A percentile compares a stretch with the other conserved stretches of the same genome.
These are phyloP conservation scores for Patella ulyssiponensis DNA, from an alignment of 2,888 invertebrate genomes.

Conservation along the genomic window DNA sequence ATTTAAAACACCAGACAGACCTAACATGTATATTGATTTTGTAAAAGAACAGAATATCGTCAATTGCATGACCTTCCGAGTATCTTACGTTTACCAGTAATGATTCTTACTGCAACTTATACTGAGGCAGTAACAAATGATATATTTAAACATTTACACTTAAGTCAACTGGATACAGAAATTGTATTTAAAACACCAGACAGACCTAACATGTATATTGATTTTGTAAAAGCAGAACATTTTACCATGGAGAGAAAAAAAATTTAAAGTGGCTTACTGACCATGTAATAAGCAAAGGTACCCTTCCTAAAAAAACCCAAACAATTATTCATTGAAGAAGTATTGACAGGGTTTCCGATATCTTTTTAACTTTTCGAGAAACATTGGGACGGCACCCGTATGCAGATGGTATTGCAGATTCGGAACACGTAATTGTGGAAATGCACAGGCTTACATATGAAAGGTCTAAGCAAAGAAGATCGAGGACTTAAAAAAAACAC, in stretches of 20 bases:
- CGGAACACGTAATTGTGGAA: slow-evolving; percentile 34
- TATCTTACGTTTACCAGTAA: slow-evolving; percentile 27
- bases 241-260: slow-evolving; percentile 1
- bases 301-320: slow-evolving; percentile 30
- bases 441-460: slow-evolving; percentile 40
- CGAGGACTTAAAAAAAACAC: slow-evolving; percentile 17
- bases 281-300: slow-evolving; percentile 26
- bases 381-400: slow-evolving; percentile 30
- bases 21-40: slow-evolving; percentile 32
- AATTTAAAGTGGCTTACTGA: slow-evolving; percentile 32
- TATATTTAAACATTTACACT: slow-evolving; percentile 27
- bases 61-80: slow-evolving; percentile 29
- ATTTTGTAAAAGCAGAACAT: slow-evolving; percentile 21
- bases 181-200: slow-evolving; percentile 22
- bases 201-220: slow-evolving; percentile 31
- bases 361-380: slow-evolving; percentile 33
- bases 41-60: slow-evolving; percentile 25
- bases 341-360: slow-evolving; percentile 36
- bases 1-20: slow-evolving; percentile 19
- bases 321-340: slow-evolving; percentile 37
- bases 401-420: slow-evolving; percentile 22
- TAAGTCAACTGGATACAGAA: slow-evolving; percentile 23
- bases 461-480: slow-evolving; percentile 32
- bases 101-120: slow-evolving; percentile 35
- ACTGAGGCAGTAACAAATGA: slow-evolving; percentile 31